Conservation (phyloP, 2,888 invertebrate genomes). For the Synergus itoensis region DNA sequence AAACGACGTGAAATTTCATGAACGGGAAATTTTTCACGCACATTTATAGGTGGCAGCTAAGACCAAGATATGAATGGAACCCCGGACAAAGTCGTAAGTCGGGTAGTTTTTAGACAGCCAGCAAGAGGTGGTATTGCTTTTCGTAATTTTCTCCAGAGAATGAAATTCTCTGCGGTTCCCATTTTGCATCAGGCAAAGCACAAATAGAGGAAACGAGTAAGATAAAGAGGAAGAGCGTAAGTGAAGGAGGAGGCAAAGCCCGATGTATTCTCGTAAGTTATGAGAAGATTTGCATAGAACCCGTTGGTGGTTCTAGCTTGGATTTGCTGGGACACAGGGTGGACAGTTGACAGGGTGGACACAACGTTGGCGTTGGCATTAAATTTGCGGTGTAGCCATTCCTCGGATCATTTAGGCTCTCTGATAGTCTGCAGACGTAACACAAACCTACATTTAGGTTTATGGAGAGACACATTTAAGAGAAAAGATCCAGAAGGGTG, state of each 20-base stretch:
- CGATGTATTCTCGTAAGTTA: slow-evolving; percentile 63
- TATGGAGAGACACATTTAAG: not conserved
- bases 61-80: slow-evolving; percentile 19
- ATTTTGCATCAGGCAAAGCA: slow-evolving; percentile 47
- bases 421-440: not conserved
- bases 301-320: slow-evolving; percentile 60
- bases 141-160: slow-evolving; percentile 32
- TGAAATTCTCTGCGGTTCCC: slow-evolving; percentile 54
- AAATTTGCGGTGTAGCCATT: slow-evolving; percentile 58
- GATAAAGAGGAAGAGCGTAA: slow-evolving; percentile 31
- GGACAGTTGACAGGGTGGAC: slow-evolving; percentile 67
- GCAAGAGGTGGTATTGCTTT: slow-evolving; percentile 26
- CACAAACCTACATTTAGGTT: slow-evolving; percentile 19
- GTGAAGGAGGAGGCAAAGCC: slow-evolving; percentile 38
- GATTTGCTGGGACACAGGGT: slow-evolving; percentile 62
- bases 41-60: slow-evolving; percentile 5
- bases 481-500: not conserved
- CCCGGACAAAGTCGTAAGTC: not conserved
- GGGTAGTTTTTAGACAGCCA: not conserved
- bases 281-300: slow-evolving; percentile 72
- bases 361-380: slow-evolving; percentile 61
- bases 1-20: not conserved
- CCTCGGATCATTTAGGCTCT: slow-evolving; percentile 3
- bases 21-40: slow-evolving; percentile 3
- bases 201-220: slow-evolving; percentile 33